Conservation (phyloP, 35 echinoderm and acorn worm species). For the Ophioderma brevispina region DNA sequence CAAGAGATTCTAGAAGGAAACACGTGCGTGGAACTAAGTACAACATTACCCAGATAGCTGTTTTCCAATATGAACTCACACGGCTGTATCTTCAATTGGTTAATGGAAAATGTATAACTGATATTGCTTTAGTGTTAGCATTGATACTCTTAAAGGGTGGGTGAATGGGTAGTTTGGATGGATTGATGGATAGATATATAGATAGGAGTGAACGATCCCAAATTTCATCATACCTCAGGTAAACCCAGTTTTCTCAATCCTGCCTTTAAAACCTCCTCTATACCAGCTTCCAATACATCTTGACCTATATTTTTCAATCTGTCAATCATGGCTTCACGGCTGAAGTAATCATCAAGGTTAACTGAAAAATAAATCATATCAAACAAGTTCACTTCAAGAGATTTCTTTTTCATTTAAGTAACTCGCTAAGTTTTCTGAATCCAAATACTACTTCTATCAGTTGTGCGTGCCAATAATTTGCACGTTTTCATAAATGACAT, state of each 20-base stretch:
- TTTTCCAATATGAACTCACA: neutral
- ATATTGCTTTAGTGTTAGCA: too few species aligned
- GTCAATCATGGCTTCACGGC: neutral
- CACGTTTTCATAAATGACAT: too few species aligned
- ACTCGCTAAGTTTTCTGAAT: too few species aligned
- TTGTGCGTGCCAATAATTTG: too few species aligned
- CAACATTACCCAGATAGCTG: neutral
- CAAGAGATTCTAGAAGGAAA: neutral
- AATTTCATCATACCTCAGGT: neutral
- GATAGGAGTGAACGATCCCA: too few species aligned
- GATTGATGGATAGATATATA: too few species aligned
- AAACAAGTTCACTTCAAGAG: too few species aligned
- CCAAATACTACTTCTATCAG: too few species aligned
- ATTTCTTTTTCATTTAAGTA: too few species aligned
- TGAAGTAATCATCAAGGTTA: slow-evolving; percentile 17
- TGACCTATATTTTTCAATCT: neutral
- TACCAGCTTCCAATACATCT: slow-evolving; percentile 3
- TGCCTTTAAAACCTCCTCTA: neutral
- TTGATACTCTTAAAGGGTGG: too few species aligned
- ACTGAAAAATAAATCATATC: slow-evolving; percentile 12
- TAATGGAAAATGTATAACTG: too few species aligned
- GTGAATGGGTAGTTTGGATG: too few species aligned
- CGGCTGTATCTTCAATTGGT: neutral
- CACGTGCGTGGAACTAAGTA: neutral
- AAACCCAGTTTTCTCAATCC: neutral